phyloP scores from a whole-genome alignment of 2,888 invertebrate genomes.

The Oligia latruncula region DNA sequence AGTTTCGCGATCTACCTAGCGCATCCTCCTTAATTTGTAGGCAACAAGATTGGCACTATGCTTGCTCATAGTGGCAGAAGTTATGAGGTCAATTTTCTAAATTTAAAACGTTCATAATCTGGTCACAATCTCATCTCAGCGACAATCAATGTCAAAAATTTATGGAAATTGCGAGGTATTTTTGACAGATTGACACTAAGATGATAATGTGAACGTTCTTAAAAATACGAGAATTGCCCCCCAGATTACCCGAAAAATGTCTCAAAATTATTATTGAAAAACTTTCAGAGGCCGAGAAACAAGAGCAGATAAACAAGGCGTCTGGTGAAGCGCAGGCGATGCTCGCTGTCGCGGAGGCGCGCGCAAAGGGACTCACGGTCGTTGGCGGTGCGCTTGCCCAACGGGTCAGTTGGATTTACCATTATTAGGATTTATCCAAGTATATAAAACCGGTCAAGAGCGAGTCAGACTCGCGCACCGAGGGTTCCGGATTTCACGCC shows the following conservation, averaged over 20 bases:
- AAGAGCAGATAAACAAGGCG: conserved; percentile 98
- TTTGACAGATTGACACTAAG: no score
- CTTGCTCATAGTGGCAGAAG: neutral
- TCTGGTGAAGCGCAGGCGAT: conserved; percentile 97
- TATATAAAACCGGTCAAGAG: no score
- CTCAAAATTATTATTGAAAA: neutral
- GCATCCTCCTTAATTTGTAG: neutral
- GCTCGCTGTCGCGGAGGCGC: conserved; percentile 96
- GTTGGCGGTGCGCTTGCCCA: conserved; percentile 91
- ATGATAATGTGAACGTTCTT: no score
- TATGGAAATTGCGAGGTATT: no score
- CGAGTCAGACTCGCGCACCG: no score
- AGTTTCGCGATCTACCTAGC: neutral
- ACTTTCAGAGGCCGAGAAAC: conserved; percentile 95
- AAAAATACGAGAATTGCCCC: no score
- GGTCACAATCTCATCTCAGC: no score
- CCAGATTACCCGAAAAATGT: neutral
- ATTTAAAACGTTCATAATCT: no score
- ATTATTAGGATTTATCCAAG: neutral
- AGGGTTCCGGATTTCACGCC: no score
- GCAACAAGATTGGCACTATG: neutral
- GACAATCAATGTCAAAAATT: no score
- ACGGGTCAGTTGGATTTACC: conserved; percentile 67
- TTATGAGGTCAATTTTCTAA: neutral
- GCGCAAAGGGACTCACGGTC: conserved; percentile 95